phyloP scores from a whole-genome alignment of 2,113 vertebrate genomes.

The Festucalex cinctus region DNA sequence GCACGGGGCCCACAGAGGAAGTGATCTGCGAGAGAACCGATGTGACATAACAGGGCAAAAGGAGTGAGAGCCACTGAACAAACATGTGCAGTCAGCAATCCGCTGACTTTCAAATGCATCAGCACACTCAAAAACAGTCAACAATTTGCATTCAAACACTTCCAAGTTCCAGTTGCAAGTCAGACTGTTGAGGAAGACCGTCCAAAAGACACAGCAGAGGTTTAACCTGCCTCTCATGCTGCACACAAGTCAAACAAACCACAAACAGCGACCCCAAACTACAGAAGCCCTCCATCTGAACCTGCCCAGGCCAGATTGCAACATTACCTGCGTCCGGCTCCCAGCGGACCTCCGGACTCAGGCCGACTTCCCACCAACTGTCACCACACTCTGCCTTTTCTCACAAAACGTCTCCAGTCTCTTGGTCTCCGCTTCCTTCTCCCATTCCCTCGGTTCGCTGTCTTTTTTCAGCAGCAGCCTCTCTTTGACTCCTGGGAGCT shows the following conservation, averaged over 20 bases:
- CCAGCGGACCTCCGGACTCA: constrained; percentile 28
- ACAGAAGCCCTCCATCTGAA: constrained; percentile 26
- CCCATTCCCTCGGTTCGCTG: constrained; percentile 71
- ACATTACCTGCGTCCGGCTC: constrained; percentile 75
- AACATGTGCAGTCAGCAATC: constrained; percentile 5
- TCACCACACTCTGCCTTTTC: constrained; percentile 69
- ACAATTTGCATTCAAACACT: constrained; percentile 4
- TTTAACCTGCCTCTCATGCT: constrained; percentile 1
- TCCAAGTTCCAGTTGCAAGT: constrained; percentile 2
- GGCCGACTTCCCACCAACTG: constrained; percentile 68
- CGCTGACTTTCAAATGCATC: constrained; percentile 1
- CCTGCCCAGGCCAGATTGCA: constrained; percentile 27
- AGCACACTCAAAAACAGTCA: not conserved
- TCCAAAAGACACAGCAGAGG: not conserved
- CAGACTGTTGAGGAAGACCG: not conserved
- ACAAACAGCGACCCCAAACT: constrained; percentile 14
- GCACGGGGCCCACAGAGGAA: constrained; percentile 53
- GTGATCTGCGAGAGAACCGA: constrained; percentile 36
- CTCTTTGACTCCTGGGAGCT: constrained; percentile 97
- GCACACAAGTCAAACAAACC: constrained; percentile 15
- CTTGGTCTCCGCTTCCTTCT: constrained; percentile 63
- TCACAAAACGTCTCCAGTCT: constrained; percentile 82
- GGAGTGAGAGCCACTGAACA: constrained; percentile 33
- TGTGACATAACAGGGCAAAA: constrained; percentile 47
- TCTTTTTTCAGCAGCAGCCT: constrained; percentile 83